These are phyloP conservation scores for Ophion obscuratus DNA, from an alignment of 2,888 invertebrate genomes.

Conservation along the genomic window DNA sequence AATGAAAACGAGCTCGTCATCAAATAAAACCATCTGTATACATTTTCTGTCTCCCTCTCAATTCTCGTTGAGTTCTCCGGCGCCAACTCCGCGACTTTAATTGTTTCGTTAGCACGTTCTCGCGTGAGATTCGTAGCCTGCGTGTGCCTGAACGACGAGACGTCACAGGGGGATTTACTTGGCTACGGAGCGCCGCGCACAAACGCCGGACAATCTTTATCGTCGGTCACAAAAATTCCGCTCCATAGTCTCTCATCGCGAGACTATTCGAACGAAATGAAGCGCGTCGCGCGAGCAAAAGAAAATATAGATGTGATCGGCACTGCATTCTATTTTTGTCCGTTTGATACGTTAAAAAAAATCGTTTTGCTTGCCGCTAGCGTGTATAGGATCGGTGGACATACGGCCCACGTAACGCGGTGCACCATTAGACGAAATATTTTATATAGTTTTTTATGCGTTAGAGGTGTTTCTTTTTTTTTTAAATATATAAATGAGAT, in stretches of 20 bases:
- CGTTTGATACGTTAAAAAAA: too few relatives aligned
- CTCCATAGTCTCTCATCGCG: slow-evolving; percentile 8
- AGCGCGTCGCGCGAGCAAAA: too few relatives aligned
- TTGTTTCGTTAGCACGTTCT: slow-evolving; percentile 66
- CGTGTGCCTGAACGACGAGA: slow-evolving; percentile 19
- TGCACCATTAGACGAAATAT: not conserved
- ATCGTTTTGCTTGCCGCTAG: not conserved
- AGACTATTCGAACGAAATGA: not conserved
- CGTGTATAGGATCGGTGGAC: too few relatives aligned
- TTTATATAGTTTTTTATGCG: not conserved
- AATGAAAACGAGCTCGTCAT: slow-evolving; percentile 29
- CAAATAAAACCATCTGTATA: slow-evolving; percentile 9
- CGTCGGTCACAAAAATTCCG: slow-evolving; percentile 15
- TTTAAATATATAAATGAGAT: not conserved
- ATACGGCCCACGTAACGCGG: too few relatives aligned
- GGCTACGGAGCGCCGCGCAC: slow-evolving; percentile 38
- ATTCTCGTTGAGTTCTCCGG: slow-evolving; percentile 56
- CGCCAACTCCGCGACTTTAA: slow-evolving; percentile 63
- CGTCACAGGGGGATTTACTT: slow-evolving; percentile 67
- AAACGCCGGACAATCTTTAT: slow-evolving; percentile 18
- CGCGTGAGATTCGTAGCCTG: slow-evolving; percentile 70
- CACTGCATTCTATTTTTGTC: too few relatives aligned
- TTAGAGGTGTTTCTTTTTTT: not conserved
- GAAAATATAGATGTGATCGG: too few relatives aligned
- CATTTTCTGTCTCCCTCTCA: slow-evolving; percentile 61